Conservation (phyloP, 1,140 invertebrate species). For the Drosophila melanica region DNA sequence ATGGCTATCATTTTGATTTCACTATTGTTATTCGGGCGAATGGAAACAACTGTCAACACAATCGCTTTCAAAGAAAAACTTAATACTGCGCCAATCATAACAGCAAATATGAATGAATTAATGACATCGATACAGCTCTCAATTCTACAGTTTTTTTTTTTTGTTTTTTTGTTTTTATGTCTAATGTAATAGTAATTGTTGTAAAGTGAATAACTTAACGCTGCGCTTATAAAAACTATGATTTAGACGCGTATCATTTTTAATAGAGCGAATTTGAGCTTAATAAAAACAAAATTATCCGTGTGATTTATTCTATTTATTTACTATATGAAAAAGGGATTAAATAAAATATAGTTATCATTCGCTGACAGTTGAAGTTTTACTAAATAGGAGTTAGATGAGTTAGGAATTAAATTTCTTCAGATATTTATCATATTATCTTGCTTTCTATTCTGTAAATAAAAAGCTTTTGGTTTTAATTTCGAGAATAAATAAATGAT, state of each 20-base stretch:
- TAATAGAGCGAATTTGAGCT: no score
- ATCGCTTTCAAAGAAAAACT: constrained; percentile 24
- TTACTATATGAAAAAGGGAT: no score
- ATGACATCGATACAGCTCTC: constrained; percentile 4
- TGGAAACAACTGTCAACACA: constrained; percentile 40
- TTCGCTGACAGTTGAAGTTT: no score
- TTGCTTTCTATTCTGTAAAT: no score
- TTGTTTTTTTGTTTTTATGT: no score
- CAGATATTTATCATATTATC: no score
- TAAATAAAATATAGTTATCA: no score
- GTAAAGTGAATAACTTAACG: not conserved
- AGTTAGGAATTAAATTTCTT: not conserved
- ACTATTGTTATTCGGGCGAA: constrained; percentile 58
- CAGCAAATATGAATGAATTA: constrained; percentile 5
- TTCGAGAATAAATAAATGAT: not conserved
- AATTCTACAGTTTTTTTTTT: not conserved
- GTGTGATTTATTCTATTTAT: no score
- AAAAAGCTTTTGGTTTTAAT: no score
- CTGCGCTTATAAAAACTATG: not conserved
- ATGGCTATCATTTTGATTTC: constrained; percentile 54
- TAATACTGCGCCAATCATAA: constrained; percentile 23
- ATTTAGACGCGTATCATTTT: not conserved
- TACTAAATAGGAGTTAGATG: no score
- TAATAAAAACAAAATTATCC: no score
- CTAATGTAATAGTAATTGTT: not conserved